Evolutionary conservation across 2,113 vertebrate genomes (phyloP), one percentile per base, ranked within the genome.

Genomic region (Thalassarche chlororhynchos): DNA sequence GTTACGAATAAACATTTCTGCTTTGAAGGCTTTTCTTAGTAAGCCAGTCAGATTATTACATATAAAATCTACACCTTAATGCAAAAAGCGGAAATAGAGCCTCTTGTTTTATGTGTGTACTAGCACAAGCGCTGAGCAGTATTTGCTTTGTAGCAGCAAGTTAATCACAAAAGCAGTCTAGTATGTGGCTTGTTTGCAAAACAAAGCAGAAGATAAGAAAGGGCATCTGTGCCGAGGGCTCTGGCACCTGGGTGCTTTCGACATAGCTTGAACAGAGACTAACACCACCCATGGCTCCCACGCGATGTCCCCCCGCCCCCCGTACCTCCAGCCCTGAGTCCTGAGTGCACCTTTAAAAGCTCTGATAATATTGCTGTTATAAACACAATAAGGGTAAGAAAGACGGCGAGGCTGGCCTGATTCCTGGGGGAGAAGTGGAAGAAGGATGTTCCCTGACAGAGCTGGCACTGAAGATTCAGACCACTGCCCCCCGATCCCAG

Each of bases 271-370:
- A 13, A 61, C n/a, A 25, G 21, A 21, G n/a, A 17, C n/a, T 10
- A 36, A 17, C n/a, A 36, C 6, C 58, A 36, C n/a, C 58, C 23
- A 16, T 5, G 9, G 34, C 14, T 60, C 69, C 69, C 44, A 14
- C 2, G 5, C 5, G 5, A 23, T 6, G 3, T 7, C 29, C 46
- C 24, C 46, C 13, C 4, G 3, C 23, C 2, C 2, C n/a, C 51
- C 47, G 36, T 2, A 7, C 40, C 49, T n/a, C 71, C 58, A 11
- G 12, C 71, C 58, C 34, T 1, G 7, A 4, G 1, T 25, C 55
- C 54, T 3, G 3, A 23, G 31, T 0, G 7, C 8, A 2, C 3
- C 8, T n/a, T 3, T 29, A 28, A 44, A 20, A 61, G 36, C 34
- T 16, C 64, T 16, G 46, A 51, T 11, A 10, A 42, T 18, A 26